These are phyloP conservation scores for Microvelia longipes DNA, from an alignment of 1,140 invertebrate genomes.

Conservation along the genomic window DNA sequence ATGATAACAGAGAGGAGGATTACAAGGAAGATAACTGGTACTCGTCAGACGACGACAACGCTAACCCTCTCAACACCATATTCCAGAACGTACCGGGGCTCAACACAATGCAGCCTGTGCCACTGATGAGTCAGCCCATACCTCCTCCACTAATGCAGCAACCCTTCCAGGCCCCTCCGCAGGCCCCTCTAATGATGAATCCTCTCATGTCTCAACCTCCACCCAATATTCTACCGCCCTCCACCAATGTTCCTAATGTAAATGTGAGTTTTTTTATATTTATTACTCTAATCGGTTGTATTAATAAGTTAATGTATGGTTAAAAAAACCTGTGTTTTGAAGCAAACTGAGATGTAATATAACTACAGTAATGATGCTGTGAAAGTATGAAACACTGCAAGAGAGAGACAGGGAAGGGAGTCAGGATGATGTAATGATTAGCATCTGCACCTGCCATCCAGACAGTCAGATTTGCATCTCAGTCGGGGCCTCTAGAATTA, in stretches of 20 bases:
- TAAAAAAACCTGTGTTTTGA: too few species aligned
- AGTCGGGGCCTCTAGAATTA: too few species aligned
- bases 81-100: slow-evolving; percentile 1
- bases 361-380: too few species aligned
- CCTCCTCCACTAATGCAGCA: background rate
- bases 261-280: background rate
- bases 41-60: slow-evolving; percentile 45
- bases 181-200: background rate
- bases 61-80: slow-evolving; percentile 1
- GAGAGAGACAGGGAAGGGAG: too few species aligned
- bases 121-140: background rate
- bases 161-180: background rate
- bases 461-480: too few species aligned
- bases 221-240: background rate
- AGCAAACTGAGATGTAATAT: too few species aligned
- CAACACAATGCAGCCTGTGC: background rate
- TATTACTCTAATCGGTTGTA: background rate
- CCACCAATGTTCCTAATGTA: background rate
- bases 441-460: too few species aligned
- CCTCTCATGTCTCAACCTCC: slow-evolving; percentile 1
- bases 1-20: slow-evolving; percentile 34
- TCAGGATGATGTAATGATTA: too few species aligned
- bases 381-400: too few species aligned
- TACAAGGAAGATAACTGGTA: slow-evolving; percentile 51
- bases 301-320: background rate